Evolutionary conservation across 1,140 invertebrate genomes (phyloP).

Genomic region (Ceratosolen fusciceps): DNA sequence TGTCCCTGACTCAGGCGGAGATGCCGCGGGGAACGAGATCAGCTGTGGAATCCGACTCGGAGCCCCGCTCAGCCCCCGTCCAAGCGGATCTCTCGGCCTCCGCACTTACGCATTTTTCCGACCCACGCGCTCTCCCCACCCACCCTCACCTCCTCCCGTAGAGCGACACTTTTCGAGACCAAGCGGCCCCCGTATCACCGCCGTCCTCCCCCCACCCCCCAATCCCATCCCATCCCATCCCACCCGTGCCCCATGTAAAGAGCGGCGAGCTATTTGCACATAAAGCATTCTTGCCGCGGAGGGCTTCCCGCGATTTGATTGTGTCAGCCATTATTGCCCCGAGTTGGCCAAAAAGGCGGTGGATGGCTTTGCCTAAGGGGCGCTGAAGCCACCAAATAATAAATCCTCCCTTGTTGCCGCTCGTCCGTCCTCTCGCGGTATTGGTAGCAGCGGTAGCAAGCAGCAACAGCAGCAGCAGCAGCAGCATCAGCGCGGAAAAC

Average conservation of each 20-base stretch:
- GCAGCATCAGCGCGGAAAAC: no score
- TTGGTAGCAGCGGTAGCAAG: no score
- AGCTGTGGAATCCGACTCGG: neutral
- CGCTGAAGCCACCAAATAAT: constrained; percentile 53
- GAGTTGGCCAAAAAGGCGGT: neutral
- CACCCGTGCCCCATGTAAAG: neutral
- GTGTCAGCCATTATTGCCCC: constrained; percentile 36
- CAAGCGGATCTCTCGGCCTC: no score
- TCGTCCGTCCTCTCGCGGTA: no score
- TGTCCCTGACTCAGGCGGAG: neutral
- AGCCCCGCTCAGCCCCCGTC: no score
- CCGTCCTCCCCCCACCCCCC: neutral
- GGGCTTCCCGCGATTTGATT: constrained; percentile 40
- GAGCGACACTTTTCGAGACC: no score
- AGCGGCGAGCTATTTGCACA: constrained; percentile 44
- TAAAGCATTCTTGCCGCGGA: constrained; percentile 43
- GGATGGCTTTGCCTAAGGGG: no score
- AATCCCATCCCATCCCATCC: no score
- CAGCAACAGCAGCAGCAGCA: no score
- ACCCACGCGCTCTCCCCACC: neutral
- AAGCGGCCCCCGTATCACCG: no score
- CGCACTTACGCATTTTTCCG: neutral
- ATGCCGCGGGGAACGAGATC: neutral
- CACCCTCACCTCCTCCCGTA: no score
- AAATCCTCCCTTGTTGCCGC: constrained; percentile 45